Conservation (phyloP, 2,797 vertebrate species). For the Choloepus didactylus region DNA sequence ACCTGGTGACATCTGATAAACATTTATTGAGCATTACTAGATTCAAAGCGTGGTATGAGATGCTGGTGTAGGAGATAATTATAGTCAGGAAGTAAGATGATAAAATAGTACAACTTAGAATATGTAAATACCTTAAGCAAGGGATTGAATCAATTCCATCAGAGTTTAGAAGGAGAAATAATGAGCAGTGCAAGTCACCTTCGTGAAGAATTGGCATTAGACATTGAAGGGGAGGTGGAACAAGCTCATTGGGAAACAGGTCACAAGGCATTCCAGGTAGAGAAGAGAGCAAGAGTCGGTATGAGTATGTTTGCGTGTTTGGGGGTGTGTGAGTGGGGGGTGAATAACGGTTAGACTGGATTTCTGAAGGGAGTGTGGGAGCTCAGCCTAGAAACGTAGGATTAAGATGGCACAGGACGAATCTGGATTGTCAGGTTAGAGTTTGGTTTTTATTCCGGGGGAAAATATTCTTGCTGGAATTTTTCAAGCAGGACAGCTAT, state of each 20-base stretch:
- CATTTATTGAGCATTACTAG: neutral
- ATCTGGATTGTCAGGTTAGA: neutral
- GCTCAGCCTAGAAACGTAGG: neutral
- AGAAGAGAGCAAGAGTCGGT: neutral
- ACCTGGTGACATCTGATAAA: neutral
- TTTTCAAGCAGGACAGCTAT: conserved; percentile 7
- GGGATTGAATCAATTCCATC: neutral
- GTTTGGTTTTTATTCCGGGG: neutral
- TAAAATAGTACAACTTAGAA: neutral
- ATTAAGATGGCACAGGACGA: neutral
- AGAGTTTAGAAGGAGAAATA: neutral
- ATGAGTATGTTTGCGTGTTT: accelerated
- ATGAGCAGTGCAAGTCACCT: neutral
- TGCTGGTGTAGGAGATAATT: neutral
- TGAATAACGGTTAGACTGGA: neutral
- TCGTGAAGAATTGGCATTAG: neutral
- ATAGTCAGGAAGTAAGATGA: neutral
- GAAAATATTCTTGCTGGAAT: neutral
- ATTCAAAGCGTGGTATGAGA: neutral
- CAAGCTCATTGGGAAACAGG: neutral
- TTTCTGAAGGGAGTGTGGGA: neutral
- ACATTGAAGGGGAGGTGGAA: neutral
- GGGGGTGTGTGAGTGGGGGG: accelerated
- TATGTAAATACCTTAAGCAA: neutral
- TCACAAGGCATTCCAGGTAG: neutral